These are phyloP conservation scores for Bolinopsis microptera DNA, from an alignment of 37 sponge, comb jelly and placozoan genomes.

Conservation along the genomic window DNA sequence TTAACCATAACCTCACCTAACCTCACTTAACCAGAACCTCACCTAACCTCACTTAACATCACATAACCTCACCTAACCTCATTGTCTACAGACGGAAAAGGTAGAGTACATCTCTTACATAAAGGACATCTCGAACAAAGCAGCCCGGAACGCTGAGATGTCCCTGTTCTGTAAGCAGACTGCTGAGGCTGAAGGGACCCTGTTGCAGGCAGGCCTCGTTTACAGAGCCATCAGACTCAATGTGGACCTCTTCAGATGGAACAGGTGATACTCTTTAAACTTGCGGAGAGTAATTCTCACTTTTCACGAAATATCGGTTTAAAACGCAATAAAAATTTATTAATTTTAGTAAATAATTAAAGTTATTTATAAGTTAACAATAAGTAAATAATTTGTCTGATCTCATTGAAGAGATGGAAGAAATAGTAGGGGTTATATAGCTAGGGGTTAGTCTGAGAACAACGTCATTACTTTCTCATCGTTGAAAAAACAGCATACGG, in stretches of 20 bases:
- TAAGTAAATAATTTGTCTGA: too few relatives aligned
- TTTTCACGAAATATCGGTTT: too few relatives aligned
- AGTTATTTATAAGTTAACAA: neutral
- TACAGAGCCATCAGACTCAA: constrained; percentile 88
- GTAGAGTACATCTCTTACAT: constrained; percentile 80
- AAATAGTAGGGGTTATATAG: too few relatives aligned
- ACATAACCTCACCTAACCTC: too few relatives aligned
- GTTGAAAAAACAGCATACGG: too few relatives aligned
- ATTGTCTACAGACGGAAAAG: constrained; percentile 90
- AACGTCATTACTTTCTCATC: too few relatives aligned
- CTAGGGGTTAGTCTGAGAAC: too few relatives aligned
- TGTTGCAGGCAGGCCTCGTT: constrained; percentile 81
- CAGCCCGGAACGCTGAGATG: constrained; percentile 82
- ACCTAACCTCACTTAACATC: too few relatives aligned
- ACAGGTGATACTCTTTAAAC: constrained; percentile 86
- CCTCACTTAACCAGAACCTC: too few relatives aligned
- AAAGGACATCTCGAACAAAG: constrained; percentile 69
- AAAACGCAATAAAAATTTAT: too few relatives aligned
- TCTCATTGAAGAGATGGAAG: too few relatives aligned
- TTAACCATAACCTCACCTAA: too few relatives aligned
- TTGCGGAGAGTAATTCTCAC: neutral
- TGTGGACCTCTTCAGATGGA: constrained; percentile 85
- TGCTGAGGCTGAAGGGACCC: constrained; percentile 82
- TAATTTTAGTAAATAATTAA: neutral
- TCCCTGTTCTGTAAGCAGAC: constrained; percentile 87